These are phyloP conservation scores for Tringa solitaria DNA, from an alignment of 2,113 vertebrate species.

Conservation along the genomic window DNA sequence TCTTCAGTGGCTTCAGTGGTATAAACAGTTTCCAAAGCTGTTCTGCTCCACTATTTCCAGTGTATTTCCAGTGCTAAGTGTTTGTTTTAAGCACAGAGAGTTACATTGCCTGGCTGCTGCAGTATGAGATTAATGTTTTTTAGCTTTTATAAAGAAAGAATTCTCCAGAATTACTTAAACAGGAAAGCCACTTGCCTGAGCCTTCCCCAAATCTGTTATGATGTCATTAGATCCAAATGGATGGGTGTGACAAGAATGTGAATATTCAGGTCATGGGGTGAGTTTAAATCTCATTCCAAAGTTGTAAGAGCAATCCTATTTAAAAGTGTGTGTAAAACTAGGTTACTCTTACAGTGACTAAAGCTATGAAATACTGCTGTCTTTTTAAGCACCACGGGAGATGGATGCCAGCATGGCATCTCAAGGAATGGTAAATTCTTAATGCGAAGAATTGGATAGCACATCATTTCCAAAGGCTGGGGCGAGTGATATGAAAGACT, in stretches of 20 bases:
- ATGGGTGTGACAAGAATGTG: background rate
- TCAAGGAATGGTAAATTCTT: conserved; percentile 26
- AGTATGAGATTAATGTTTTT: background rate
- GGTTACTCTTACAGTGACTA: background rate
- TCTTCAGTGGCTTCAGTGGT: background rate
- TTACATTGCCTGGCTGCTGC: background rate
- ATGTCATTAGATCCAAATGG: background rate
- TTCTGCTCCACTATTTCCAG: background rate
- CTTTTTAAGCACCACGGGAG: background rate
- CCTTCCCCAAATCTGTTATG: background rate
- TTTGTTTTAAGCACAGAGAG: background rate
- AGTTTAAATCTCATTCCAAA: conserved; percentile 8
- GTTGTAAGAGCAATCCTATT: background rate
- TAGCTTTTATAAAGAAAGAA: background rate
- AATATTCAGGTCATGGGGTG: background rate
- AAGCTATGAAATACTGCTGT: background rate
- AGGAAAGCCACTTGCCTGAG: background rate
- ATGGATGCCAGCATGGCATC: background rate
- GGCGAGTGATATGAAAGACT: background rate
- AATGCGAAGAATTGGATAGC: background rate
- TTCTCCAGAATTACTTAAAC: background rate
- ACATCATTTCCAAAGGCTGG: background rate
- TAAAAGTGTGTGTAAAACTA: conserved; percentile 7
- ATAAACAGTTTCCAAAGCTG: background rate
- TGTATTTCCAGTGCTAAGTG: background rate